Evolutionary conservation across 2,797 vertebrate species (phyloP).

Genomic region (Xenentodon cancila): DNA sequence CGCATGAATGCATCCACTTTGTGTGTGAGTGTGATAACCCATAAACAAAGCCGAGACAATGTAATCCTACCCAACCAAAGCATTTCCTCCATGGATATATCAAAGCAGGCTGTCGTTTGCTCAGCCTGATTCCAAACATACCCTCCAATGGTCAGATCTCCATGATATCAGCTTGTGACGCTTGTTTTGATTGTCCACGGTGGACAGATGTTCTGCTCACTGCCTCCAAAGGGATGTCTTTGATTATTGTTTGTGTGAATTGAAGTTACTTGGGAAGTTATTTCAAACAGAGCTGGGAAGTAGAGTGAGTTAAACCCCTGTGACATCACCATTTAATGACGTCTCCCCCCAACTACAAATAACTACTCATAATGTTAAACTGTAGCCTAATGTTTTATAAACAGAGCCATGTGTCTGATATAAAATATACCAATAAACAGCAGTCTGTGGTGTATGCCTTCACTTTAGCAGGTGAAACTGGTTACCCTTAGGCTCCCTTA

Average conservation of each 20-base stretch:
- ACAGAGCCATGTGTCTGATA: conserved; percentile 76
- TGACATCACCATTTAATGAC: conserved; percentile 51
- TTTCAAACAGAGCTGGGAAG: conserved; percentile 48
- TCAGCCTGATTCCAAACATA: conserved; percentile 36
- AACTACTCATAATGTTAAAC: conserved; percentile 59
- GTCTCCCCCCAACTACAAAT: conserved; percentile 36
- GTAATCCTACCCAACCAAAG: conserved; percentile 15
- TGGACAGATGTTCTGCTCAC: conserved; percentile 53
- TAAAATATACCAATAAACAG: conserved; percentile 69
- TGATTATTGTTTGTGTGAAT: conserved; percentile 60
- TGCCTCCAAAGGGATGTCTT: conserved; percentile 42
- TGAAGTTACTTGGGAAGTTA: conserved; percentile 42
- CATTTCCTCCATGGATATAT: conserved; percentile 25
- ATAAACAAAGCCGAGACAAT: conserved; percentile 30
- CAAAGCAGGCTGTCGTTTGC: conserved; percentile 32
- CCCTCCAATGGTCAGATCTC: conserved; percentile 29
- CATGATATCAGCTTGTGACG: conserved; percentile 15
- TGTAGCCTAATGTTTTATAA: conserved; percentile 70
- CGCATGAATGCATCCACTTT: not conserved
- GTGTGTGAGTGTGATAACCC: not conserved
- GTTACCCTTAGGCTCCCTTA: conserved; percentile 65
- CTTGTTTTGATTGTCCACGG: conserved; percentile 47
- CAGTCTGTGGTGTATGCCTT: conserved; percentile 54
- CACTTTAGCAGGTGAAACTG: conserved; percentile 74
- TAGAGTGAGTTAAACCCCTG: conserved; percentile 45